Evolutionary conservation across 1,140 invertebrate species (phyloP).

Genomic region (Rhyacophila brunnea): DNA sequence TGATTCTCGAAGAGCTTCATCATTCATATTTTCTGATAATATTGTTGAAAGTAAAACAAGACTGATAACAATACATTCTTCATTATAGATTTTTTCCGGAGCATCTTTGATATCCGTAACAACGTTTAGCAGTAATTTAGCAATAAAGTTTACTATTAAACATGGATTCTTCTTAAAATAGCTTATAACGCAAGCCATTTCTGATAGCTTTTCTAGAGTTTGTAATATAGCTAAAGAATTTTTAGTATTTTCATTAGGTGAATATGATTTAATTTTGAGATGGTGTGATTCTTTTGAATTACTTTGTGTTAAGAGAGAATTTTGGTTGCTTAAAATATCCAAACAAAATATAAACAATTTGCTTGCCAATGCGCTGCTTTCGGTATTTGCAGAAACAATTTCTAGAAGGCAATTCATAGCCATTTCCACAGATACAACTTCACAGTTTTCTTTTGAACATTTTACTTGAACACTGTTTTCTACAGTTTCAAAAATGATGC

Average conservation of each 20-base stretch:
- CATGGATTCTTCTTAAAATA: conserved; percentile 42
- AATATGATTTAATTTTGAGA: neutral
- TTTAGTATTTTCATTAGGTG: conserved; percentile 38
- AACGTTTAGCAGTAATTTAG: conserved; percentile 41
- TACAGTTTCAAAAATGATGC: conserved; percentile 18
- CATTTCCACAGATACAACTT: conserved; percentile 12
- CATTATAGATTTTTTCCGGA: conserved; percentile 37
- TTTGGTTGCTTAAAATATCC: conserved; percentile 12
- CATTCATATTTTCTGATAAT: conserved; percentile 39
- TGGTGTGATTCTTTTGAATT: neutral
- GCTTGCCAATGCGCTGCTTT: conserved; percentile 14
- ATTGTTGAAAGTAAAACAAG: conserved; percentile 53
- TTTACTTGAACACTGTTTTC: conserved; percentile 19
- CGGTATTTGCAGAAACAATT: conserved; percentile 13
- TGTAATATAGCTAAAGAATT: conserved; percentile 38
- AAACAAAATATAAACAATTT: conserved; percentile 28
- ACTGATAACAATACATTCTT: conserved; percentile 50
- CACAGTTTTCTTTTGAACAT: neutral
- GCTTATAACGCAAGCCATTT: conserved; percentile 37
- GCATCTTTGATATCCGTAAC: conserved; percentile 34
- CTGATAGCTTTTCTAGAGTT: conserved; percentile 32
- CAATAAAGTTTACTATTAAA: conserved; percentile 45
- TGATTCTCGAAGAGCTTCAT: conserved; percentile 35
- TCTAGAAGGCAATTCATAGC: conserved; percentile 27
- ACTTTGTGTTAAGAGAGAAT: neutral